Evolutionary conservation across 1,140 invertebrate species (phyloP).

Genomic region (Coptotermes formosanus): DNA sequence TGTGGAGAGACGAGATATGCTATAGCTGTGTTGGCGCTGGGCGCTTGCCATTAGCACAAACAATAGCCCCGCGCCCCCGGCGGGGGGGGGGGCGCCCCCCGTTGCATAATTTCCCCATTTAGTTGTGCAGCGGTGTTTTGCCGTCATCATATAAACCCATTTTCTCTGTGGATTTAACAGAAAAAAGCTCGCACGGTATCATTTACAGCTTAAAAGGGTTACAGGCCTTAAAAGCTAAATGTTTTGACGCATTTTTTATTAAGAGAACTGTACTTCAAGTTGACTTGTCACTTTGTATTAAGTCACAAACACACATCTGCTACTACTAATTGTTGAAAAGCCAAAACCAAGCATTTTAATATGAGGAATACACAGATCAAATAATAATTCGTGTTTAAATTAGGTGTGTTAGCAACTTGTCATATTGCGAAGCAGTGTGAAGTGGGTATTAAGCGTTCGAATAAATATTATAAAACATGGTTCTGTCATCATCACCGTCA

Average conservation of each 20-base stretch:
- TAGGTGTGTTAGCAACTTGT: too few relatives aligned
- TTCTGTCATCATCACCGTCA: too few relatives aligned
- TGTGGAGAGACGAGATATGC: not conserved
- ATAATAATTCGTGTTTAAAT: too few relatives aligned
- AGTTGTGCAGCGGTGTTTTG: not conserved
- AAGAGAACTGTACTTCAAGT: not conserved
- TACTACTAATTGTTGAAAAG: not conserved
- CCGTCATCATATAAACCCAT: conserved; percentile 19
- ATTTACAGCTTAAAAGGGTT: conserved; percentile 2
- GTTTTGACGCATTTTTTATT: not conserved
- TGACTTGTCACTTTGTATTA: not conserved
- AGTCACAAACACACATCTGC: not conserved
- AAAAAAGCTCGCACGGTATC: not conserved
- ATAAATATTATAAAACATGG: too few relatives aligned
- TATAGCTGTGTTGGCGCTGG: not conserved
- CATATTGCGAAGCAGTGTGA: too few relatives aligned
- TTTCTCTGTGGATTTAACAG: conserved; percentile 5
- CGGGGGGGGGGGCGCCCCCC: too few relatives aligned
- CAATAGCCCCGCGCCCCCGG: not conserved
- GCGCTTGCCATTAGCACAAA: conserved; percentile 1
- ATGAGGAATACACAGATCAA: too few relatives aligned
- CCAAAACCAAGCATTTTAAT: too few relatives aligned
- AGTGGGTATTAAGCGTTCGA: too few relatives aligned
- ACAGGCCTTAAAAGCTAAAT: not conserved
- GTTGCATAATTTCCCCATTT: conserved; percentile 12